A percentile compares a stretch with the other conserved stretches of the same genome.
Conservation (phyloP, 1,140 invertebrate genomes). For the Drosophila cardini region DNA sequence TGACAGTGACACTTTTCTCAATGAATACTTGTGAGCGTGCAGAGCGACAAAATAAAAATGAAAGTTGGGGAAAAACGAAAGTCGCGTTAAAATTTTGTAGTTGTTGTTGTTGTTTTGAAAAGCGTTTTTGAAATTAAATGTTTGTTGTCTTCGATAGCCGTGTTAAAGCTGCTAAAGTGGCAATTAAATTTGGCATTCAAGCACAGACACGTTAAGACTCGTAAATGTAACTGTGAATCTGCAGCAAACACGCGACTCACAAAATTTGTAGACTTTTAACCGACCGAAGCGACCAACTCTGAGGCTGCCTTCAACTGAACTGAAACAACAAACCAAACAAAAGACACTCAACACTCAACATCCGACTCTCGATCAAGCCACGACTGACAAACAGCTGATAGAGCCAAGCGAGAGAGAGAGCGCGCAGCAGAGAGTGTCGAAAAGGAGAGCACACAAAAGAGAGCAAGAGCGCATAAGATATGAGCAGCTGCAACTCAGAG, state of each 20-base stretch:
- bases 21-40: slow-evolving; percentile 43
- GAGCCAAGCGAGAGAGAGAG: background rate
- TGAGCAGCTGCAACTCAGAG: slow-evolving; percentile 8
- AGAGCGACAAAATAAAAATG: slow-evolving; percentile 51
- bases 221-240: slow-evolving; percentile 71
- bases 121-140: slow-evolving; percentile 63
- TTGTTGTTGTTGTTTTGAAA: slow-evolving; percentile 38
- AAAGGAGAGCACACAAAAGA: slow-evolving; percentile 1
- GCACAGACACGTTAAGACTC: slow-evolving; percentile 62
- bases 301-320: slow-evolving; percentile 55
- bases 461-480: background rate
- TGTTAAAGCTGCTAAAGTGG: slow-evolving; percentile 24
- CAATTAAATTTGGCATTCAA: slow-evolving; percentile 83
- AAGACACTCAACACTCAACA: slow-evolving; percentile 2
- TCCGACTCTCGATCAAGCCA: slow-evolving; percentile 17
- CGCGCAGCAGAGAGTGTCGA: background rate
- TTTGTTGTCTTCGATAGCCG: slow-evolving; percentile 20
- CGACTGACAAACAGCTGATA: slow-evolving; percentile 53
- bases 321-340: slow-evolving; percentile 27
- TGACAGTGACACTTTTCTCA: slow-evolving; percentile 53
- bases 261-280: slow-evolving; percentile 21
- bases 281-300: slow-evolving; percentile 51
- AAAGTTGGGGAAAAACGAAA: slow-evolving; percentile 67
- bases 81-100: slow-evolving; percentile 26
- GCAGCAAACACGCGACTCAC: slow-evolving; percentile 31